These are phyloP conservation scores for Bucorvus abyssinicus DNA, from an alignment of 2,797 vertebrate species.

Conservation along the genomic window DNA sequence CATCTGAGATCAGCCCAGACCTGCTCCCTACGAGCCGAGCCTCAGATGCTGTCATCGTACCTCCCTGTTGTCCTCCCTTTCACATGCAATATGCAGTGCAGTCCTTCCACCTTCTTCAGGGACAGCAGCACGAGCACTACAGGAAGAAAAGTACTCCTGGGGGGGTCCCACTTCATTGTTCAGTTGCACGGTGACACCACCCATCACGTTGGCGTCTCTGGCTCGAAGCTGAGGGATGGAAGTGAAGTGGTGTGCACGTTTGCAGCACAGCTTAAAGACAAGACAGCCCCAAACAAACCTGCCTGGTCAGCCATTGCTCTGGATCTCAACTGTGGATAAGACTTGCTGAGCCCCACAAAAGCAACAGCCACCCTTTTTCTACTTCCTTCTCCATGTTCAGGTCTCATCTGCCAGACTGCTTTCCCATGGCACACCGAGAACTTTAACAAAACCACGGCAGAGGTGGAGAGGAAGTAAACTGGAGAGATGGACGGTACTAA, in stretches of 20 bases:
- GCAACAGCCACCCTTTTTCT: neutral
- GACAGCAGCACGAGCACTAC: neutral
- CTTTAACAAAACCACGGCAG: neutral
- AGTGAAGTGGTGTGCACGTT: neutral
- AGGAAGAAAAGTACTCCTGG: neutral
- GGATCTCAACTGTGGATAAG: neutral
- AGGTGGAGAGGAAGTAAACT: neutral
- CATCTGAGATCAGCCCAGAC: neutral
- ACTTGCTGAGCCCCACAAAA: neutral
- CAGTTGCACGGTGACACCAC: neutral
- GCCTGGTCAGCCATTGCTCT: neutral
- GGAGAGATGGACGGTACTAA: no score
- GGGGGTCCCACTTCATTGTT: neutral
- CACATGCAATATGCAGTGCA: neutral
- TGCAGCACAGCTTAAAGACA: neutral
- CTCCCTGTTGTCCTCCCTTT: neutral
- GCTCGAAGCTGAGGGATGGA: neutral
- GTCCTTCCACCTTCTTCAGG: neutral
- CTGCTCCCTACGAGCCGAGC: neutral
- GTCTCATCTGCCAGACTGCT: neutral
- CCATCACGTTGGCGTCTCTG: neutral
- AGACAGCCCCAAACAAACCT: neutral
- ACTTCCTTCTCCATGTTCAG: neutral
- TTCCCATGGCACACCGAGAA: neutral
- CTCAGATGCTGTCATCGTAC: neutral